These are phyloP conservation scores for Microcebus murinus DNA, from an alignment of 2,113 vertebrate species.

Conservation along the genomic window DNA sequence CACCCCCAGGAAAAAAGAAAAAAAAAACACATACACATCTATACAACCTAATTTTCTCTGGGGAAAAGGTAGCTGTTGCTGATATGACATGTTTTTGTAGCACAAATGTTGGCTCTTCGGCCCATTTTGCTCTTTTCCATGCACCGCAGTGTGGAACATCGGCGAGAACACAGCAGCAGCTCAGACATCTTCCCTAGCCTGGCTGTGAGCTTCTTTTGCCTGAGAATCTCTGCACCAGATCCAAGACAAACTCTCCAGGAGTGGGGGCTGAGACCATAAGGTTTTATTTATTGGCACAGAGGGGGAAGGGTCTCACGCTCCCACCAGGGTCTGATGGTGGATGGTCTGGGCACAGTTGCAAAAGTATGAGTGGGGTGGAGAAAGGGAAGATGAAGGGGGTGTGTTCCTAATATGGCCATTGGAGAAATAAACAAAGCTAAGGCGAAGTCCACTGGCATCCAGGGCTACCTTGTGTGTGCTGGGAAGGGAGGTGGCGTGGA, in stretches of 20 bases:
- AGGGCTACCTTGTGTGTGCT: not conserved
- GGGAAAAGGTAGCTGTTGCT: conserved; percentile 49
- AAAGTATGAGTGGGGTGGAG: not conserved
- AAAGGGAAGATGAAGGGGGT: not conserved
- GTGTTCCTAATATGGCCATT: too few species aligned
- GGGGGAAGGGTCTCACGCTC: not conserved
- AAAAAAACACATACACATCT: not conserved
- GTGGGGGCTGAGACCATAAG: rapidly evolving
- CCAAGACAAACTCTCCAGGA: not conserved
- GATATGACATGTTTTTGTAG: conserved; percentile 46
- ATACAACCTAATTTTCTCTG: conserved; percentile 21
- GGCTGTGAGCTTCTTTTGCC: not conserved
- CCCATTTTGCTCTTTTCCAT: not conserved
- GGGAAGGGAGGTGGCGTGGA: too few species aligned
- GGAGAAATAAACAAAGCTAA: not conserved
- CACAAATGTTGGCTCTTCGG: conserved; percentile 16
- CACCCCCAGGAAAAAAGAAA: not conserved
- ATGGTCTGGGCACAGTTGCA: not conserved
- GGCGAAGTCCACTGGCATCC: rapidly evolving
- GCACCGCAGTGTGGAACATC: not conserved
- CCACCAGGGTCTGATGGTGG: rapidly evolving
- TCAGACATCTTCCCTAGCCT: not conserved
- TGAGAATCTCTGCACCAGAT: not conserved
- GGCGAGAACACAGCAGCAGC: not conserved
- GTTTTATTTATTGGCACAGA: not conserved